phyloP scores from a whole-genome alignment of 2,113 vertebrate genomes.

The Oncorhynchus kisutch region DNA sequence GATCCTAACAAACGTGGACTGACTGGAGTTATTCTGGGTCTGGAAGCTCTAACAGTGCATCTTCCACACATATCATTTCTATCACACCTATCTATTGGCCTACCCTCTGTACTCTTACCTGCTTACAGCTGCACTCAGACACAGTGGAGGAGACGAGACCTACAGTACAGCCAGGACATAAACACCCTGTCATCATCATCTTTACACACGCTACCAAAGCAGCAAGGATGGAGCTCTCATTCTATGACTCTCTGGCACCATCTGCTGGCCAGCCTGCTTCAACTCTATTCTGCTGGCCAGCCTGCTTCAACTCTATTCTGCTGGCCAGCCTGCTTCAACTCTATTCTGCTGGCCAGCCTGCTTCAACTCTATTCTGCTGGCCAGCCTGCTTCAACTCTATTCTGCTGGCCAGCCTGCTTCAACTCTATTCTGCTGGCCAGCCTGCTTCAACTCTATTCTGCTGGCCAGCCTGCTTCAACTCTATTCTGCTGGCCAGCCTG shows the following conservation, averaged over 20 bases:
- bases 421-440: background rate
- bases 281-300: background rate
- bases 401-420: constrained; percentile 43
- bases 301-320: constrained; percentile 29
- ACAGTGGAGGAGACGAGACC: background rate
- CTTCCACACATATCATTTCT: background rate
- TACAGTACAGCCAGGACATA: background rate
- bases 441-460: no score
- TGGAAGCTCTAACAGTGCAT: background rate
- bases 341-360: background rate
- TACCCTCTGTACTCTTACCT: background rate
- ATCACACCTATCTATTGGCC: background rate
- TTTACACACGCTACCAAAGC: background rate
- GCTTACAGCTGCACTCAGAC: background rate
- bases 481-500: constrained; percentile 43
- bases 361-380: no score
- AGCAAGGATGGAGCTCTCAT: background rate
- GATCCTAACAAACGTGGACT: background rate
- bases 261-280: constrained; percentile 43
- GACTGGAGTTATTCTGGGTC: background rate
- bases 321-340: constrained; percentile 22
- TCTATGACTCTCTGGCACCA: constrained; percentile 51
- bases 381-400: no score
- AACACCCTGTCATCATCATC: constrained; percentile 5
- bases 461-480: no score